phyloP scores from a whole-genome alignment of 2,888 invertebrate species.

The Drosophila pullipes region DNA sequence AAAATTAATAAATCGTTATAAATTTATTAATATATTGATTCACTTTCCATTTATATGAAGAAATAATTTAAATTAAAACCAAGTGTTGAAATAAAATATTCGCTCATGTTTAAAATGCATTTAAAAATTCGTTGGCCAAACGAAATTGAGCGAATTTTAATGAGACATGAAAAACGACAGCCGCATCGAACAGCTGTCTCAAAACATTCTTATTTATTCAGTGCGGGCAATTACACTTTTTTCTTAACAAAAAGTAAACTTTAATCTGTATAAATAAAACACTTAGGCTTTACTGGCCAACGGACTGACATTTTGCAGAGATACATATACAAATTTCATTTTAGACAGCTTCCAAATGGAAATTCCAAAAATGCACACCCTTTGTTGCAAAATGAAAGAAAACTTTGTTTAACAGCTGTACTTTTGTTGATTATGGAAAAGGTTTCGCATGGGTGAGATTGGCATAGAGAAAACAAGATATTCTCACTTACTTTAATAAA shows the following conservation, averaged over 20 bases:
- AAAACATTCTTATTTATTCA: background rate
- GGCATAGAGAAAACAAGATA: background rate
- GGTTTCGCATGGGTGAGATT: background rate
- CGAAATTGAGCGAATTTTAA: background rate
- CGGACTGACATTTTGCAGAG: background rate
- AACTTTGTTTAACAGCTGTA: background rate
- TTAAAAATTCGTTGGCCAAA: background rate
- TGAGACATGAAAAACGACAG: background rate
- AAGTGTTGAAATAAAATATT: background rate
- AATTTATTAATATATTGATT: background rate
- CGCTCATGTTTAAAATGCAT: background rate
- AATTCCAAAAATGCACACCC: background rate
- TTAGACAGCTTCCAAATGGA: background rate
- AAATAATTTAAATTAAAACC: background rate
- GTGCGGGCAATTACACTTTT: background rate
- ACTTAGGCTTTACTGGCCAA: background rate
- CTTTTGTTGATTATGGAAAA: background rate
- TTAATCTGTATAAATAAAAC: background rate
- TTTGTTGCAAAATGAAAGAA: background rate
- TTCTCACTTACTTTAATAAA: background rate
- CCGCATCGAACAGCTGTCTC: background rate
- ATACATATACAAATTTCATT: background rate
- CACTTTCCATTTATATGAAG: background rate
- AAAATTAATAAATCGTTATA: background rate
- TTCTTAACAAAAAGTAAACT: background rate